Evolutionary conservation across 92 coral and sea anemone species (phyloP), one percentile per base, ranked within the genome.

Genomic region (Blastomussa wellsi): DNA sequence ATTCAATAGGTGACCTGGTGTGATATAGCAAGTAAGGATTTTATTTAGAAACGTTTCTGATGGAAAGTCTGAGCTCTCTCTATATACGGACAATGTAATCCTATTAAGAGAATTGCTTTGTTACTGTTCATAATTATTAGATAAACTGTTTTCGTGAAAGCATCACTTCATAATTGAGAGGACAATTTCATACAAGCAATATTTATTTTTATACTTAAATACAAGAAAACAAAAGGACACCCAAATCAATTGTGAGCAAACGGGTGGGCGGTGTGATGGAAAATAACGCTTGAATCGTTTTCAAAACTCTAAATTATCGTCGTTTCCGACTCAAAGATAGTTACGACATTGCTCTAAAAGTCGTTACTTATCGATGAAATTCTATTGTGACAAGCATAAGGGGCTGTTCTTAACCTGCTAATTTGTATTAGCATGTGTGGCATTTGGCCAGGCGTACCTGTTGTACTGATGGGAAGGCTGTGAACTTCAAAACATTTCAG

Each of bases 391-490:
- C 24, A 68, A 82, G 17, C 77, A 51, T 19, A 72, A 59, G 71
- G 38, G 79, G 72, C 33, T 37, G 66, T 57, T 13, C 51, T 59
- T 38, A 29, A 83, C 87, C 87, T 59, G 87, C 47, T 83, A 35
- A 39, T 59, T 39, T 28, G 15, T 28, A 42, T n/a, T 60, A 74
- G 60, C 32, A 44, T 70, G 2, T 28, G 19, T 49, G 37, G 37
- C 60, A 74, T 28, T 49, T 44, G 22, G 39, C 74, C 42, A 57
- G 44, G 87, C 15, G 60, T 74, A 74, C 87, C 87, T 83, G 87
- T 16, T 75, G 55, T 26, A 65, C n/a, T n/a, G n/a, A n/a, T 0
- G 4, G 7, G 20, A 78, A 78, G 10, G 8, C n/a, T 37, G 12
- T 36, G 4, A 36, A 6, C 28, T 19, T 22, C 28, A 26, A 37